Evolutionary conservation across 2,888 invertebrate species (phyloP), one percentile per base, ranked within the genome.

Genomic region (Seira ritae): DNA sequence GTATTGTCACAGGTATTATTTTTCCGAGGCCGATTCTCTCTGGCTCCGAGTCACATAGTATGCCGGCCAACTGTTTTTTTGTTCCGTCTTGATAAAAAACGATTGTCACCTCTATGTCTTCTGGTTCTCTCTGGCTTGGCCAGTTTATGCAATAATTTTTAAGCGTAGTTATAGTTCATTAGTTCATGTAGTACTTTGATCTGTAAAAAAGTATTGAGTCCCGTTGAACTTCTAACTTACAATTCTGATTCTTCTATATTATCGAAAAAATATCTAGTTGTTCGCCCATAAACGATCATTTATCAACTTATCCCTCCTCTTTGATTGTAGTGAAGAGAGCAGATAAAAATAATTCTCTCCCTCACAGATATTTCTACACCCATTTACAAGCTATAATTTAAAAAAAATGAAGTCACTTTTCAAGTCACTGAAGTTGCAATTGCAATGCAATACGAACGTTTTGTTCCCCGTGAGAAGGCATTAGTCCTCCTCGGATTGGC

Each of bases 1-100:
- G 74, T 42, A n/a, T 46, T 15, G 22, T 74, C 66, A 4, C 65
- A 17, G 8, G n/a, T 42, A n/a, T n/a, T n/a, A n/a, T n/a, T n/a
- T n/a, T 42, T 42, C 4, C 42, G 42, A 42, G 42, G 42, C 42
- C 6, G 42, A 12, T 42, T 42, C 42, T 42, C 12, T 42, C 12
- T 12, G 4, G 42, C 42, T n/a, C n/a, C n/a, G n/a, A 42, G 4
- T 42, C 42, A 42, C 42, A 12, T 42, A 8, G 42, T 42, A 42
- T 42, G 42, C 42, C 42, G 42, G 42, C 12, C 42, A 42, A 42
- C 42, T 42, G n/a, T n/a, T n/a, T n/a, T n/a, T n/a, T n/a, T 42
- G 42, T 8, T 8, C 42, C 42, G 42, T 42, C 42, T 42, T n/a
- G n/a, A n/a, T n/a, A n/a, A n/a, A n/a, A n/a, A n/a, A 12, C 42